Conservation (phyloP, 2,113 vertebrate species). For the Hippocampus comes region DNA sequence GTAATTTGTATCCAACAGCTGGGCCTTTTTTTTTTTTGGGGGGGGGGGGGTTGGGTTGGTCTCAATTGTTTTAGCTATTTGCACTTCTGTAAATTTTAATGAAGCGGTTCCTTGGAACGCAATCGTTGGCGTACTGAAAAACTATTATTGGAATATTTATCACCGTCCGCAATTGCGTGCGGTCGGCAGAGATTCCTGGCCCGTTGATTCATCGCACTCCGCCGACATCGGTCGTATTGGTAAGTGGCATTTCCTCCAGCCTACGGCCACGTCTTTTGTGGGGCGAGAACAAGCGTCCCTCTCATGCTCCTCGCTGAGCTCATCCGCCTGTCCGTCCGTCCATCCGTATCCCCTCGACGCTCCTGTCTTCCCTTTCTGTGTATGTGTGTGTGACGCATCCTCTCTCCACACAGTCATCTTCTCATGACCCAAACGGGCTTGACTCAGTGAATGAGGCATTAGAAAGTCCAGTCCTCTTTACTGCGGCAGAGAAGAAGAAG, state of each 20-base stretch:
- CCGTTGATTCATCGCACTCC: constrained; percentile 64
- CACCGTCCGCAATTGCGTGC: constrained; percentile 38
- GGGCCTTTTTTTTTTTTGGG: too few species aligned
- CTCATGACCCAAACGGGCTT: constrained; percentile 64
- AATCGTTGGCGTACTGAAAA: constrained; percentile 41
- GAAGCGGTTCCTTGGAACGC: constrained; percentile 18
- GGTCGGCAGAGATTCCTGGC: constrained; percentile 60
- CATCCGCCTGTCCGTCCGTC: constrained; percentile 59
- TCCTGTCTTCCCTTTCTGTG: constrained; percentile 28
- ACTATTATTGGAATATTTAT: constrained; percentile 51
- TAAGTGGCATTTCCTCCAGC: constrained; percentile 71
- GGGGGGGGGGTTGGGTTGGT: too few species aligned
- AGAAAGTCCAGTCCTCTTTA: constrained; percentile 50
- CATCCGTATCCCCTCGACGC: constrained; percentile 46
- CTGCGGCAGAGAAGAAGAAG: constrained; percentile 10
- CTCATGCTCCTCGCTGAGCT: constrained; percentile 67
- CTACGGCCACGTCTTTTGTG: constrained; percentile 69
- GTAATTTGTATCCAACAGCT: background rate
- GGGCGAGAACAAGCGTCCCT: constrained; percentile 62
- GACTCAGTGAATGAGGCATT: constrained; percentile 63
- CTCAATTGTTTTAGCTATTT: background rate
- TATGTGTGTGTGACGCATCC: constrained; percentile 51
- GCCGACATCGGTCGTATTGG: constrained; percentile 61
- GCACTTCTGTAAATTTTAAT: constrained; percentile 3
- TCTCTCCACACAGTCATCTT: constrained; percentile 58